These are phyloP conservation scores for Papilio polytes DNA, from an alignment of 1,140 invertebrate species.

Conservation along the genomic window DNA sequence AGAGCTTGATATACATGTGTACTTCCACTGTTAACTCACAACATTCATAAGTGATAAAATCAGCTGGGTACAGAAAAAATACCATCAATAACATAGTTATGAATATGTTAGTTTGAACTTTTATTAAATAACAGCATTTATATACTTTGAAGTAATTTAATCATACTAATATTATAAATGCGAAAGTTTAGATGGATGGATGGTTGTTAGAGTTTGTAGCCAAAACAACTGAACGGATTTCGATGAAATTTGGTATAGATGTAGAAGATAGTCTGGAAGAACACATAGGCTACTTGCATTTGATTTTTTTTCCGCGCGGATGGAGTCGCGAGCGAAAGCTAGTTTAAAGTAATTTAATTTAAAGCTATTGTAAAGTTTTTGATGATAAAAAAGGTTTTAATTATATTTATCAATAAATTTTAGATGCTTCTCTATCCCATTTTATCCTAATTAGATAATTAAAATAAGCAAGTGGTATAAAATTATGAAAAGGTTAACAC, in stretches of 20 bases:
- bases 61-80: slow-evolving; percentile 10
- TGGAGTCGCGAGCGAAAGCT: too few species aligned
- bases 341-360: too few species aligned
- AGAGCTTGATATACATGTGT: slow-evolving; percentile 55
- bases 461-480: neutral
- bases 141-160: neutral
- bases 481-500: neutral
- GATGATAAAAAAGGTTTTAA: too few species aligned
- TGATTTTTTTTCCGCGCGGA: too few species aligned
- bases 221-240: too few species aligned
- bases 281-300: too few species aligned
- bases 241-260: too few species aligned
- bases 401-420: neutral
- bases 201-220: too few species aligned
- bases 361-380: too few species aligned
- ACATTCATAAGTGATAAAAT: slow-evolving; percentile 43
- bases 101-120: neutral
- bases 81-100: neutral
- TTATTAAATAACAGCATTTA: neutral
- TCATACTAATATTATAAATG: too few species aligned
- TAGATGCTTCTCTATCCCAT: neutral
- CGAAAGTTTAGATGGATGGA: too few species aligned
- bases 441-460: neutral
- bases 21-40: slow-evolving; percentile 61
- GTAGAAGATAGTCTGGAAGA: too few species aligned